These are phyloP conservation scores for Chloromyia formosa DNA, from an alignment of 2,888 invertebrate species.

Conservation along the genomic window DNA sequence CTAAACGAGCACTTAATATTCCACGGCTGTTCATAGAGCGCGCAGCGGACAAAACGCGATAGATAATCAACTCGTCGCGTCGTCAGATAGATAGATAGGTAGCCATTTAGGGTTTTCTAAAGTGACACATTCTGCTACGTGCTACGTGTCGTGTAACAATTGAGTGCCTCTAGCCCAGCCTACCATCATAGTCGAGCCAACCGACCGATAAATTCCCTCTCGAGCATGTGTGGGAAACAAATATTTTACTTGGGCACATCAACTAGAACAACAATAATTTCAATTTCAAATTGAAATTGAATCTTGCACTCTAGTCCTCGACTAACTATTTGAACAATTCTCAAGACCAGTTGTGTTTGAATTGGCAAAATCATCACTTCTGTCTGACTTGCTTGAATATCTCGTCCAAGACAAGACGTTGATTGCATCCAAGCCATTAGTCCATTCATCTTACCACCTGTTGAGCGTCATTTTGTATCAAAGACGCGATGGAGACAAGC, in stretches of 20 bases:
- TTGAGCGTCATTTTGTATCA: slow-evolving; percentile 18
- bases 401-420: background rate
- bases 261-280: background rate
- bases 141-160: background rate
- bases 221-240: slow-evolving; percentile 1
- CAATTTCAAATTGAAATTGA: slow-evolving; percentile 28
- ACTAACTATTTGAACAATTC: background rate
- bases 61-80: slow-evolving; percentile 34
- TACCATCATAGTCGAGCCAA: background rate
- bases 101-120: slow-evolving; percentile 28
- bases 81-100: background rate
- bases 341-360: slow-evolving; percentile 39
- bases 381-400: background rate
- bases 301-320: slow-evolving; percentile 8
- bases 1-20: slow-evolving; percentile 26
- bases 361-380: slow-evolving; percentile 18
- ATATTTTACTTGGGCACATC: slow-evolving; percentile 2
- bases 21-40: slow-evolving; percentile 24
- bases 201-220: background rate
- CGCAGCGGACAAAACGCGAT: slow-evolving; percentile 1
- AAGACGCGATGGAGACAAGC: slow-evolving; percentile 35
- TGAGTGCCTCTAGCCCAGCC: background rate
- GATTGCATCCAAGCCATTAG: background rate
- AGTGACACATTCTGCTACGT: slow-evolving; percentile 22
- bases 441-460: slow-evolving; percentile 24